These are phyloP conservation scores for Drosophila atripex DNA, from an alignment of 2,888 invertebrate genomes.

Conservation along the genomic window DNA sequence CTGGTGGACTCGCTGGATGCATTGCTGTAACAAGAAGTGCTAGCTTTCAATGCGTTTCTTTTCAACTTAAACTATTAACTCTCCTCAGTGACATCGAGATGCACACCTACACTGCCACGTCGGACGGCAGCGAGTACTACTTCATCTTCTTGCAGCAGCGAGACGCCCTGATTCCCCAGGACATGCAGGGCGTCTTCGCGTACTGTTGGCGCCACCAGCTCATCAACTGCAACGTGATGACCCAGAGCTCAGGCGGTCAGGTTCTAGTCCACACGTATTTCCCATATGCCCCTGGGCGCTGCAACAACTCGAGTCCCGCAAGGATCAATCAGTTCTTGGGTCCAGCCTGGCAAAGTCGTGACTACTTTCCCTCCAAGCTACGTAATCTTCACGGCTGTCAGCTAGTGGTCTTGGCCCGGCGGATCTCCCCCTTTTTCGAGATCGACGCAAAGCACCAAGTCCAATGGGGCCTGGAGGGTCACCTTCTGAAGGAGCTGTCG, in stretches of 20 bases:
- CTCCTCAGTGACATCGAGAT: conserved; percentile 54
- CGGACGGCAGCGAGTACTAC: conserved; percentile 67
- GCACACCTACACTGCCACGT: conserved; percentile 49
- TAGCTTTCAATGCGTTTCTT: neutral
- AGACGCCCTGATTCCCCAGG: conserved; percentile 46
- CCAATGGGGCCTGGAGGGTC: conserved; percentile 57
- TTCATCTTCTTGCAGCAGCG: conserved; percentile 67
- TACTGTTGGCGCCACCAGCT: conserved; percentile 73
- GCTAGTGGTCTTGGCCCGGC: conserved; percentile 46
- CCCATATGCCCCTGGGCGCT: conserved; percentile 58
- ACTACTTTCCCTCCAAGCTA: conserved; percentile 69
- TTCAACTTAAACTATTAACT: neutral
- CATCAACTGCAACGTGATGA: conserved; percentile 72
- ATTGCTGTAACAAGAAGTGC: conserved; percentile 49
- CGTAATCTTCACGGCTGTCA: conserved; percentile 62
- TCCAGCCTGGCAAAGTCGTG: conserved; percentile 43
- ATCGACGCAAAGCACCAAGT: neutral
- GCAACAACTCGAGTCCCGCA: conserved; percentile 44
- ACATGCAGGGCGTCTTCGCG: conserved; percentile 66
- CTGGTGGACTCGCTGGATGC: conserved; percentile 71
- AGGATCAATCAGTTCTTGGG: conserved; percentile 63
- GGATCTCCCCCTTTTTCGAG: conserved; percentile 44
- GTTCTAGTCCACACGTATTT: conserved; percentile 70
- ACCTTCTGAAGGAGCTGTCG: conserved; percentile 52
- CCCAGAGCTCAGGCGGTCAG: conserved; percentile 60